Evolutionary conservation across 2,113 vertebrate genomes (phyloP), one percentile per base, ranked within the genome.

Genomic region (Tragulus kanchil): DNA sequence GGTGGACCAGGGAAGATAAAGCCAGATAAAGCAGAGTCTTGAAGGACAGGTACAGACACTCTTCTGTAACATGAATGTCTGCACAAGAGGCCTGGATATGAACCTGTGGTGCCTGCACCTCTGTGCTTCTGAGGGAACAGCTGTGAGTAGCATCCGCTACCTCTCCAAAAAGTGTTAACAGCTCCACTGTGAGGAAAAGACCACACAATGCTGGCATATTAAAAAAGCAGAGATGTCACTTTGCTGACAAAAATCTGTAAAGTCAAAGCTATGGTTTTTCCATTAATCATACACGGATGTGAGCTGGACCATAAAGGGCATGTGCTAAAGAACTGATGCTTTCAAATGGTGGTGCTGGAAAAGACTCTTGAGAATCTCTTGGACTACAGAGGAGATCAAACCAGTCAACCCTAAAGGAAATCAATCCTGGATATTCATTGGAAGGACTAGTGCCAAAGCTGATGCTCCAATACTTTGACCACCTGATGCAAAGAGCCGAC

Each of bases 61-160:
- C 15, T 56, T 21, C 13, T 23, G 11, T 62, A 48, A 0, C 6
- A 4, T 8, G 6, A 0, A 45, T 12, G 52, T n/a, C 42, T 75
- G 8, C n/a, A 23, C 3, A 71, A 28, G 54, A 78, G n/a, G 16
- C 61, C 36, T 5, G 52, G 45, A n/a, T 42, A 36, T 28, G n/a
- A 36, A 19, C 2, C 45, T 83, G 42, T 2, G 1, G 0, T 65
- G 36, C 7, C 8, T 2, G 4, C 8, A 1, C 11, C 23, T 58
- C 14, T 8, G 48, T 3, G 36, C 31, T 15, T n/a, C n/a, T 3
- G 6, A 61, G 36, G 58, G 45, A 87, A 42, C 28, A 16, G 10
- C 26, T 78, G 0, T 1, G 36, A 75, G 31, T 5, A 12, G 10
- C 56, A 48, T 21, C 5, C 12, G 19, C 25, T 25, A 17, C 4